Conservation (phyloP, 2,797 vertebrate species). For the Brachymystax lenok region DNA sequence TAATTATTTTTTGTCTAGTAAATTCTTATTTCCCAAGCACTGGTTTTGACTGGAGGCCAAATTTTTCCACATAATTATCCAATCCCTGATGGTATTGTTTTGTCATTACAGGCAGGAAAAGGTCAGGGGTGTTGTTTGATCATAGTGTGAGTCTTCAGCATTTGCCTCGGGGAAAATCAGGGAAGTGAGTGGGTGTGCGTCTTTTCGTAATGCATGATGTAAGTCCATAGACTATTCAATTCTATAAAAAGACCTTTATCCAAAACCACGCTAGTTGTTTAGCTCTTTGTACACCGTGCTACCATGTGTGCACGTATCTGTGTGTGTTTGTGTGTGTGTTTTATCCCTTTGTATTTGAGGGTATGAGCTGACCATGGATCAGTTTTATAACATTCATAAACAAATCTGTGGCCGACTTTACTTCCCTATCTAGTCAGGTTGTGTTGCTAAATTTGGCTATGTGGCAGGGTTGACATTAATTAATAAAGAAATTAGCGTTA, state of each 20-base stretch:
- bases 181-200: background rate
- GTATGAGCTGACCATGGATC: background rate
- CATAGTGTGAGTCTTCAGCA: background rate
- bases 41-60: background rate
- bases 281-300: background rate
- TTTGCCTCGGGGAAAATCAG: conserved; percentile 5
- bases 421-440: background rate
- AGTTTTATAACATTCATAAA: background rate
- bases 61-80: background rate
- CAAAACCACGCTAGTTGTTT: background rate
- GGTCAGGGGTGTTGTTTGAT: conserved; percentile 8
- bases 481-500: conserved; percentile 9
- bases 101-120: conserved; percentile 6
- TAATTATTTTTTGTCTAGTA: background rate
- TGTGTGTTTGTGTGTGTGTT: background rate
- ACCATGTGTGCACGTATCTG: background rate
- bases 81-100: background rate
- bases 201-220: conserved; percentile 1
- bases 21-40: background rate
- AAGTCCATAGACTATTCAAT: conserved; percentile 9
- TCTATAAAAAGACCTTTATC: conserved; percentile 14
- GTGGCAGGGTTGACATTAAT: background rate
- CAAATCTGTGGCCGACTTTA: background rate
- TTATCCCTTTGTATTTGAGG: background rate
- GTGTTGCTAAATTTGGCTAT: background rate